Evolutionary conservation across 2,888 invertebrate genomes (phyloP), one percentile per base, ranked within the genome.

Genomic region (Agriotes lineatus): DNA sequence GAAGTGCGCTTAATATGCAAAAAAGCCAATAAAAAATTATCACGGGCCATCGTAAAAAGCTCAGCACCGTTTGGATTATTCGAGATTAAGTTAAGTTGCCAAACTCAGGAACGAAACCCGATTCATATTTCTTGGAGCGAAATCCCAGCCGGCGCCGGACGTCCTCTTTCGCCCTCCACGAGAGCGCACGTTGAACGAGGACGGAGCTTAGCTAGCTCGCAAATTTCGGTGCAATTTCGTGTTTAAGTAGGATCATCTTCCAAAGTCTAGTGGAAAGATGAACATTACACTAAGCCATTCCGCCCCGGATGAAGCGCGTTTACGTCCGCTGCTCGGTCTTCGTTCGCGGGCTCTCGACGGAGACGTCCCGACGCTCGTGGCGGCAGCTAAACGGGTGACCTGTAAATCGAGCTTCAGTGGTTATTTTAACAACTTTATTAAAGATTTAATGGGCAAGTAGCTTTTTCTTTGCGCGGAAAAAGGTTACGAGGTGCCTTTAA

Each of bases 401-500:
- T 54, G 66, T 54, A 60, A 67, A 67, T 67, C 58, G 66, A 60
- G 66, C 54, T 56, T 59, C 54, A 59, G 60, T 39, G 66, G 66
- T 67, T 68, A 68, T 68, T 63, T 68, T 68, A 68, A 68, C 68
- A 68, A 68, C 63, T 68, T 68, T 68, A 68, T 68, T 68, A 68
- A 68, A 63, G 63, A 62, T 63, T 63, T 68, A 68, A 68, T 68
- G 63, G 58, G 42, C 57, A 52, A 58, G 39, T 61, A 58, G 58
- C 57, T 50, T 63, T 68, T 63, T 58, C 63, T 63, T 50, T 52
- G 42, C 57, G 20, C 30, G 9, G 50, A 68, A 50, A 50, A 67
- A 56, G 48, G 57, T 67, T 58, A 68, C 50, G 63, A 54, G 59
- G 30, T 54, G 66, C 52, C 44, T 67, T 67, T 67, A 67, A 67